These are phyloP conservation scores for Characodon lateralis DNA, from an alignment of 2,797 vertebrate genomes.

Conservation along the genomic window DNA sequence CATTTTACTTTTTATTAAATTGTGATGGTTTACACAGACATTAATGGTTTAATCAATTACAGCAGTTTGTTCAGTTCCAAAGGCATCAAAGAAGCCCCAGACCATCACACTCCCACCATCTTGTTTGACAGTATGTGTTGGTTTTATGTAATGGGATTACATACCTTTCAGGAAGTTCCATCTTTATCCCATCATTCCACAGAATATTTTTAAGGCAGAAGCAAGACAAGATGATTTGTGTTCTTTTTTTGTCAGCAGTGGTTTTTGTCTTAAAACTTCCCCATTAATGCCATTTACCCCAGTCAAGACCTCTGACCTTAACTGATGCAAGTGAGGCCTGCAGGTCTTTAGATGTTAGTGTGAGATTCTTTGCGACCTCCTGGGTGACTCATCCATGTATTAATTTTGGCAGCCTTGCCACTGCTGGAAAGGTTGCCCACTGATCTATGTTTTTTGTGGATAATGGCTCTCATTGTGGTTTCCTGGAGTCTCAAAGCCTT, in stretches of 20 bases:
- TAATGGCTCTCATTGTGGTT: background rate
- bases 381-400: background rate
- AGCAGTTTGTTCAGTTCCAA: background rate
- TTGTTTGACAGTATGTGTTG: background rate
- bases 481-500: background rate
- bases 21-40: background rate
- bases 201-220: background rate
- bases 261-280: background rate
- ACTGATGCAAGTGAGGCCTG: background rate
- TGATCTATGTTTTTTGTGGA: background rate
- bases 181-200: background rate
- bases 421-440: background rate
- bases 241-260: background rate
- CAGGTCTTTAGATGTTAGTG: background rate
- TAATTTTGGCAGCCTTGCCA: background rate
- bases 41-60: background rate
- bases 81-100: background rate
- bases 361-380: background rate
- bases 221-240: background rate
- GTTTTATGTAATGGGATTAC: background rate
- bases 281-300: background rate
- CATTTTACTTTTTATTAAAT: conserved; percentile 24
- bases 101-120: background rate
- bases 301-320: background rate
- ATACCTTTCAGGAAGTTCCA: background rate